Evolutionary conservation across 2,113 vertebrate genomes (phyloP), one percentile per base, ranked within the genome.

Genomic region (Coturnix japonica): DNA sequence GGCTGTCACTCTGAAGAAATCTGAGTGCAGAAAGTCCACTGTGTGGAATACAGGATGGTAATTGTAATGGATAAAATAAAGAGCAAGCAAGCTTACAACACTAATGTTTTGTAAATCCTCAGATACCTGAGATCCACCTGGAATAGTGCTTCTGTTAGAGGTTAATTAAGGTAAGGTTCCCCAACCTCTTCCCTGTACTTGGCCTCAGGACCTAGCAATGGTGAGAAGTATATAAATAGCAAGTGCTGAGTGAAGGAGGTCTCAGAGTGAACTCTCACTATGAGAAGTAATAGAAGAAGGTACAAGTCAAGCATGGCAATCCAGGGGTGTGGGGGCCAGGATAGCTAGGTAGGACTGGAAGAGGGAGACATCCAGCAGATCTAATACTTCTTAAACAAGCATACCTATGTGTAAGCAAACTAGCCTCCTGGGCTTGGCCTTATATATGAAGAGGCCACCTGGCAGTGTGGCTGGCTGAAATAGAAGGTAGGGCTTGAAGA

Each of bases 1-100:
- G 65, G 26, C 30, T 95, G 92, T 65, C 76, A 75, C 7, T 37
- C 57, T 53, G 28, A 57, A 94, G 61, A 86, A 56, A 60, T 67
- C 85, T 95, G 84, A 11, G 46, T 94, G 76, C 67, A 95, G 91
- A 90, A 37, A 85, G 91, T 75, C 85, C 92, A 49, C 87, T 79
- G 84, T 7, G 22, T 43, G 83, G 69, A 88, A 64, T 61, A 79
- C 39, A 59, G 33, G 22, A n/a, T 46, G 14, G 54, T 23, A 9
- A 17, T 33, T 33, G 33, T 47, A 78, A 66, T 60, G 73, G 47
- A 9, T 56, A 53, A 28, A 72, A 60, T 11, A 6, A 59, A 57
- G 30, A 84, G 60, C 53, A 93, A 76, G 43, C 3, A 13, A 82
- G 21, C 7, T 80, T 83, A 81, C 75, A 30, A 67, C 53, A 67